Evolutionary conservation across 2,797 vertebrate genomes (phyloP).

Genomic region (Eleutherodactylus coqui): DNA sequence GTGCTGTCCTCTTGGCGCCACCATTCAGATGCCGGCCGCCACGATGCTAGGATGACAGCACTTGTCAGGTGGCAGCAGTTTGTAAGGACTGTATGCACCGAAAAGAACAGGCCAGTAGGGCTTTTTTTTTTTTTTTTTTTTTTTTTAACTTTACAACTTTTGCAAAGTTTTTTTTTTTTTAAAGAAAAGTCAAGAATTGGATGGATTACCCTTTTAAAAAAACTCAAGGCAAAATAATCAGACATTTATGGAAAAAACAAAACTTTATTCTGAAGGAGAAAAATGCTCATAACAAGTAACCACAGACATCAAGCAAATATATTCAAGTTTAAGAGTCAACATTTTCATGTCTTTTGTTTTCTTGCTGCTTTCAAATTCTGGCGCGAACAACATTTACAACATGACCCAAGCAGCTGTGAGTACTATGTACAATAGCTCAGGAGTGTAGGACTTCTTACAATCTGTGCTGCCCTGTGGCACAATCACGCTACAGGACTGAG

Average conservation of each 20-base stretch:
- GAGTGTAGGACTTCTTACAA: slow-evolving; percentile 30
- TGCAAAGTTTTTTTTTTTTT: no score
- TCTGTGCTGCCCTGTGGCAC: slow-evolving; percentile 43
- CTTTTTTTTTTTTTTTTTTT: no score
- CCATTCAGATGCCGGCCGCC: no score
- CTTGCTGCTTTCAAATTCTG: slow-evolving; percentile 42
- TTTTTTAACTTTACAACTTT: no score
- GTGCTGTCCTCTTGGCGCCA: no score
- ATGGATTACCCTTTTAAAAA: no score
- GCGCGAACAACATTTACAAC: slow-evolving; percentile 57
- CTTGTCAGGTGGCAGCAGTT: no score
- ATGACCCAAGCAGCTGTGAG: slow-evolving; percentile 50
- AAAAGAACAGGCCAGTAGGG: no score
- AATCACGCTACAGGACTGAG: slow-evolving; percentile 33
- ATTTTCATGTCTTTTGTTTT: background rate
- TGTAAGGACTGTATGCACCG: no score
- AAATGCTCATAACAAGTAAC: slow-evolving; percentile 48
- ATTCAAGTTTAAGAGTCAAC: slow-evolving; percentile 37
- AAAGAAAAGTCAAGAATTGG: no score
- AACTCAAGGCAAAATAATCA: background rate
- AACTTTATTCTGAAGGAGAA: slow-evolving; percentile 56
- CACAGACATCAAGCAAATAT: slow-evolving; percentile 56
- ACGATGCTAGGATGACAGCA: no score
- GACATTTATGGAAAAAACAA: slow-evolving; percentile 44
- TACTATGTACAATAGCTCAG: slow-evolving; percentile 44